These are phyloP conservation scores for Colinus virginianus DNA, from an alignment of 2,113 vertebrate genomes.

Conservation along the genomic window DNA sequence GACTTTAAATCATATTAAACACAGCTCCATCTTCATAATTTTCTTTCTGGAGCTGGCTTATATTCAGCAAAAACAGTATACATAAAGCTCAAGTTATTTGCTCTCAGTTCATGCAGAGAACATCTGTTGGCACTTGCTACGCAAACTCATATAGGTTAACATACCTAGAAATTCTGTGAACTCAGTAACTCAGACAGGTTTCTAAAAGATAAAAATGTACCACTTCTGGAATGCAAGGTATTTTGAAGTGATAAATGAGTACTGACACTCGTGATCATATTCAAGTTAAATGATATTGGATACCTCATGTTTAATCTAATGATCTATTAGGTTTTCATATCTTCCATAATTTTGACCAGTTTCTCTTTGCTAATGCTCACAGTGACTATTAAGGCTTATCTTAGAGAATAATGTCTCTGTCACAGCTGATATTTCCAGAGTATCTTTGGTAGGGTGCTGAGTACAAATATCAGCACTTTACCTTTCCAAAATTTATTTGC, in stretches of 20 bases:
- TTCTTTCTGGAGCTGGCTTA: not conserved
- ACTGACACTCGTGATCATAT: rapidly evolving
- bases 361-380: not conserved
- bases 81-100: not conserved
- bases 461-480: not conserved
- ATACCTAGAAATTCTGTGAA: not conserved
- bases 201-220: not conserved
- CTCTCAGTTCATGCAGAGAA: not conserved
- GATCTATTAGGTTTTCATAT: not conserved
- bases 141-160: not conserved
- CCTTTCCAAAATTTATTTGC: not conserved
- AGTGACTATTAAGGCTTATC: not conserved
- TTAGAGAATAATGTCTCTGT: not conserved
- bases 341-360: not conserved
- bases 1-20: not conserved
- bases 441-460: not conserved
- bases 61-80: not conserved
- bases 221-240: not conserved
- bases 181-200: not conserved
- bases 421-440: not conserved
- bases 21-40: rapidly evolving
- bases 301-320: not conserved
- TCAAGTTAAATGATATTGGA: not conserved
- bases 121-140: not conserved
- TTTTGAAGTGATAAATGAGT: not conserved